Evolutionary conservation across 1,140 invertebrate species (phyloP), one percentile per base, ranked within the genome.

Genomic region (Macrostomum lignano): DNA sequence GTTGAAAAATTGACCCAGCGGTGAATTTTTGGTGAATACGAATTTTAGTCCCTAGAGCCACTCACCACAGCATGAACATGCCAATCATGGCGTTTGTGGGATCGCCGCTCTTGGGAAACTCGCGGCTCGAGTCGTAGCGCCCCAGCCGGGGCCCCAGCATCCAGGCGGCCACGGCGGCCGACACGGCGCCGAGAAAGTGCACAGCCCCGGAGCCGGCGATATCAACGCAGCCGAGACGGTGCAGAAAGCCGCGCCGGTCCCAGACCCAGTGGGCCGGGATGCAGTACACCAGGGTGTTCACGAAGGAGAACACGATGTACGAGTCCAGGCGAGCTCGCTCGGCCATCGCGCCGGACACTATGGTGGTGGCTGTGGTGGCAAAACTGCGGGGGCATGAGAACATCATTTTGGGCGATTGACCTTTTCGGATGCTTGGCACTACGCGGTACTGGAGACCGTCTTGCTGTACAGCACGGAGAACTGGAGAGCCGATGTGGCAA

Each of bases 31-130:
- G 1, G 33, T 24, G 33, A 9, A 17, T 7, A 17, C 26, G 26
- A 5, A 35, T 14, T 17, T 9, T 14, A 21, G 21, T 21, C 36
- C 30, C 10, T 9, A 2, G 11, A 21, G 6, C 11, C 24, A 39
- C 42, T 37, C 42, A 55, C 78, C 79, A 88, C 3, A 86, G 57
- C 17, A 86, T 78, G 46, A 84, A 84, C 1, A 79, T 65, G 0
- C 79, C 81, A 64, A 86, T 69, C 17, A 79, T 69, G 5, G 76
- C 74, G 46, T 81, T 84, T 0, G 79, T 76, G 0, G 79, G 76
- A 46, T 71, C 73, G 1, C 77, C 78, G 26, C 70, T 61, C 1
- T 40, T 26, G 5, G 9, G 15, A 5, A 28, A 15, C 7, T 28
- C 26, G 19, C 26, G 15, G n/a, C n/a, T n/a, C n/a, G n/a, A n/a